These are phyloP conservation scores for Eudyptes chrysolophus DNA, from an alignment of 2,113 vertebrate species.

Conservation along the genomic window DNA sequence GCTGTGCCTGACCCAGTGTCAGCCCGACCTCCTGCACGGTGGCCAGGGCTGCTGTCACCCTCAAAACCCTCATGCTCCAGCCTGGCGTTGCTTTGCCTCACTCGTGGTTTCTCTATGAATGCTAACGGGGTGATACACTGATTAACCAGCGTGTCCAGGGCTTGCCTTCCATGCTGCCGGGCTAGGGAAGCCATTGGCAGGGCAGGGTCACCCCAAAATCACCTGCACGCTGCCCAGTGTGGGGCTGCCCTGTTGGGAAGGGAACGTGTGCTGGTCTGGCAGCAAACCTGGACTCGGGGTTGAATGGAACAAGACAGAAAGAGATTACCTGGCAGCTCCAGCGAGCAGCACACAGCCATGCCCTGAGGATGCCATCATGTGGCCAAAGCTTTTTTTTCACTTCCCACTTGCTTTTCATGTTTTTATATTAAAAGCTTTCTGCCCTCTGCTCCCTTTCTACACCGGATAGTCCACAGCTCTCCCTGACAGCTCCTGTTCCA, in stretches of 20 bases:
- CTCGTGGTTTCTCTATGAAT: neutral
- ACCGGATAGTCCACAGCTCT: neutral
- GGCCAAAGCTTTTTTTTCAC: neutral
- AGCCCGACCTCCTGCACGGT: neutral
- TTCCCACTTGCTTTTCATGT: neutral
- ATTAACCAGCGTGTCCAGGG: neutral
- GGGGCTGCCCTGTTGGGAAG: neutral
- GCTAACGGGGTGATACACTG: neutral
- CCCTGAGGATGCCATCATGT: constrained; percentile 48
- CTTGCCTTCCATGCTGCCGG: neutral
- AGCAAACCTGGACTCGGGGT: neutral
- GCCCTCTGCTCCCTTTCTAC: neutral
- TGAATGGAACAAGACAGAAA: neutral
- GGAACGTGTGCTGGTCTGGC: neutral
- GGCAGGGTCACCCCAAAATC: neutral
- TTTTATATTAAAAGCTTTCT: neutral
- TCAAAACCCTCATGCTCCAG: accelerated
- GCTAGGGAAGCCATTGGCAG: neutral
- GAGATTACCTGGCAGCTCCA: neutral
- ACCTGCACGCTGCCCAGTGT: neutral
- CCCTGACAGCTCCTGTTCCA: neutral
- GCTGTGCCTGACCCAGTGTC: neutral
- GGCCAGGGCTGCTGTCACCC: neutral
- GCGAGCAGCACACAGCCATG: accelerated
- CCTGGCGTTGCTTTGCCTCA: accelerated